Base-by-base conservation (phyloP, 2,888 invertebrate genomes). In the Cremastinae sp. region DNA sequence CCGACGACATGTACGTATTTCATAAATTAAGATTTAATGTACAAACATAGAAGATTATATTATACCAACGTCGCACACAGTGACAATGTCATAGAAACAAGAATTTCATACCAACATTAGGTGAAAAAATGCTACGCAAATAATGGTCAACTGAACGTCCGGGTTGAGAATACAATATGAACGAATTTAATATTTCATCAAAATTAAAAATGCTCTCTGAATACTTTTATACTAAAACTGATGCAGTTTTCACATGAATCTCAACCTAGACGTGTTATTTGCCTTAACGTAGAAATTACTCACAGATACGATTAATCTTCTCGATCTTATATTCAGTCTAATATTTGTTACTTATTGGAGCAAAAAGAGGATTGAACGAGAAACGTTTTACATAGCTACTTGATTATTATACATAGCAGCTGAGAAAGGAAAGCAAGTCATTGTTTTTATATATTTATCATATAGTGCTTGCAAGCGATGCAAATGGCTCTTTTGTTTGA, bases 1-100 rank as follows among this genome's bases (percentile, higher is more conserved):
- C 89, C 80, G 89, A 89, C 78, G 87, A 89, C 85, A 88, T 89
- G 89, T 89, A 88, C 83, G 89, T 89, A n/a, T n/a, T n/a, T n/a
- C n/a, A 89, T 86, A 58, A 41, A 49, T 22, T 18, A 9, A 49
- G 22, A 38, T 20, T 22, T 51, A 20, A n/a, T 14, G 22, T 18
- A 12, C 41, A 12, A 20, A 38, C 22, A 16, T 14, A 20, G 34
- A 43, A n/a, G 12, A 59, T 36, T 53, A n/a, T 12, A 36, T 12
- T 38, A 34, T 36, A 54, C n/a, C 20, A 16, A 51, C 18, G 9
- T 54, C 22, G 47, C 43, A 51, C 43, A 64, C 18, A 54, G 12
- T 28, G 10, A 45, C 38, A 54, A 36, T 7, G 69, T 73, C 58
- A 51, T 65, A 73, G 75, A 58, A 62, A 62, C 54, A 75, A 59